Evolutionary conservation across 2,888 invertebrate species (phyloP).

Genomic region (Allolobophora icterica): DNA sequence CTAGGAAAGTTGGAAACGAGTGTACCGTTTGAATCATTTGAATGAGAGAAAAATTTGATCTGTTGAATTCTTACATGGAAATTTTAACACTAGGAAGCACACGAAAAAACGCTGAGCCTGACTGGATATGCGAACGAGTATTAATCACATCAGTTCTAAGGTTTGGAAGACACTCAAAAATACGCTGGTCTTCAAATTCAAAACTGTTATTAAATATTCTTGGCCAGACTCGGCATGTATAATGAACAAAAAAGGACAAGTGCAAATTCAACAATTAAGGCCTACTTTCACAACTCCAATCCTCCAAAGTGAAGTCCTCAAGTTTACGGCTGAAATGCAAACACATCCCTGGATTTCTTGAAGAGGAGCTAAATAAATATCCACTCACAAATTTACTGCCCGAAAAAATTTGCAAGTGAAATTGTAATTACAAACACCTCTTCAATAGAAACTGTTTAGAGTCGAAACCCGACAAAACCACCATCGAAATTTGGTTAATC

Average conservation of each 20-base stretch:
- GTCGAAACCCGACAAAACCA: background rate
- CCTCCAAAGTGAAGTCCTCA: background rate
- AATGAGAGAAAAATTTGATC: too few relatives aligned
- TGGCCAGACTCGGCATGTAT: background rate
- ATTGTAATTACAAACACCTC: background rate
- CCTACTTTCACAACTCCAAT: background rate
- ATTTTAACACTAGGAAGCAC: background rate
- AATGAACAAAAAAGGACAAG: background rate
- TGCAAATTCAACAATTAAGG: background rate
- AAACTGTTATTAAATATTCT: background rate
- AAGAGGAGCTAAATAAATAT: too few relatives aligned
- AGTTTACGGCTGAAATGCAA: background rate
- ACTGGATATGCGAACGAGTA: slow-evolving; percentile 8
- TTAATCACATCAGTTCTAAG: slow-evolving; percentile 8
- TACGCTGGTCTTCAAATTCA: background rate
- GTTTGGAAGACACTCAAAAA: background rate
- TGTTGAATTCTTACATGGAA: background rate
- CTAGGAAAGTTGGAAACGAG: too few relatives aligned
- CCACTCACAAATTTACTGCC: too few relatives aligned
- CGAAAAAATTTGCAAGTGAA: too few relatives aligned
- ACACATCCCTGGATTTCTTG: too few relatives aligned
- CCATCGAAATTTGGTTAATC: background rate
- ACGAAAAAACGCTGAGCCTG: background rate
- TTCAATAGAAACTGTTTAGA: background rate
- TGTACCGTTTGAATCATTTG: too few relatives aligned